Conservation (phyloP, 2,888 invertebrate genomes). For the Caenorhabditis doughertyi region DNA sequence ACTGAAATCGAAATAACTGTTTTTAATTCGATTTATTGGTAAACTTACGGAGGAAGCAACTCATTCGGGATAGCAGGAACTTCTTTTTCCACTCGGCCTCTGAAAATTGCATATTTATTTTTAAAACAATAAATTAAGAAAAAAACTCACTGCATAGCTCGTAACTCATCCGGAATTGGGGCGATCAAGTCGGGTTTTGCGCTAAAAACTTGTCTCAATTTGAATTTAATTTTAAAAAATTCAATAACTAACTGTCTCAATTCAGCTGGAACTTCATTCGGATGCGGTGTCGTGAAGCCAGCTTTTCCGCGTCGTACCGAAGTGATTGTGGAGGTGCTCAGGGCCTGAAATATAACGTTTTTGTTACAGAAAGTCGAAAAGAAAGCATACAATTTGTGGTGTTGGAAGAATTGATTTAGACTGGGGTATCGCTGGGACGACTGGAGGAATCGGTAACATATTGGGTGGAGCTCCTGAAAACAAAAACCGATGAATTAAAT, state of each 20-base stretch:
- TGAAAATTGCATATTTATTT: slow-evolving; percentile 1
- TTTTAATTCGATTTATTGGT: too few species aligned
- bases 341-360: not conserved
- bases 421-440: not conserved
- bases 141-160: slow-evolving; percentile 7
- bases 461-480: too few species aligned
- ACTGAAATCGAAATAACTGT: too few species aligned
- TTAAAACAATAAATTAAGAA: not conserved
- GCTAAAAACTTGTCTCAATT: slow-evolving; percentile 5
- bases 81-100: slow-evolving; percentile 12
- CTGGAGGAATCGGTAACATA: too few species aligned
- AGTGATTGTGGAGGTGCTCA: not conserved
- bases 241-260: slow-evolving; percentile 16
- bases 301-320: slow-evolving; percentile 33
- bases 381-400: not conserved
- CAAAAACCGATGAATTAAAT: too few species aligned
- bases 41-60: slow-evolving; percentile 50
- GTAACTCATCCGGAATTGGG: slow-evolving; percentile 37
- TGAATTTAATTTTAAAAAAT: not conserved
- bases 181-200: slow-evolving; percentile 27
- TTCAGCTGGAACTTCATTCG: slow-evolving; percentile 34
- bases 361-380: not conserved
- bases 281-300: slow-evolving; percentile 49
- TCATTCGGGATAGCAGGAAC: slow-evolving; percentile 41
- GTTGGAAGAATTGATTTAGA: not conserved